phyloP scores from a whole-genome alignment of 2,888 invertebrate species.

The Brachylomia viminalis region DNA sequence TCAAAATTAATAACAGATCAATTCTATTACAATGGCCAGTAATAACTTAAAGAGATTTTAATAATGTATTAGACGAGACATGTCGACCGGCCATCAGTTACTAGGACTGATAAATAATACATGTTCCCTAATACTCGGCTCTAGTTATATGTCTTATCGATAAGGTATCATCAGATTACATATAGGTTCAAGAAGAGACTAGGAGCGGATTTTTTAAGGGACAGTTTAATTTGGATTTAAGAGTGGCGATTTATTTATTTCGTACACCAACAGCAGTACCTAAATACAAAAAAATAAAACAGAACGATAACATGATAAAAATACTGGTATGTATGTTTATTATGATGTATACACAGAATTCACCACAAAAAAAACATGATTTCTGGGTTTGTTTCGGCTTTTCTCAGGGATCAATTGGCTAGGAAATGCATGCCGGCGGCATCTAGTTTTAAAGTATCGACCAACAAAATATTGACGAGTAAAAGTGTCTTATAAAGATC shows the following conservation, averaged over 20 bases:
- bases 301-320: too few species aligned
- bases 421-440: too few species aligned
- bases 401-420: too few species aligned
- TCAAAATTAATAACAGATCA: slow-evolving; percentile 23
- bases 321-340: too few species aligned
- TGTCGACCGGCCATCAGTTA: slow-evolving; percentile 36
- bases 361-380: too few species aligned
- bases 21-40: slow-evolving; percentile 33
- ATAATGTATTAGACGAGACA: slow-evolving; percentile 50
- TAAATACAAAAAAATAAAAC: too few species aligned
- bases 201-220: neutral
- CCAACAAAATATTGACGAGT: neutral
- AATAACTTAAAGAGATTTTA: slow-evolving; percentile 41
- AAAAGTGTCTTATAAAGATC: neutral
- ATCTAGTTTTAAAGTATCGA: too few species aligned
- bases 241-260: too few species aligned
- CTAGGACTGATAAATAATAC: slow-evolving; percentile 51
- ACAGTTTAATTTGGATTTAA: neutral
- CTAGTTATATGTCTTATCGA: slow-evolving; percentile 14
- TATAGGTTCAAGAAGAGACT: neutral
- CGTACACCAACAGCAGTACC: too few species aligned
- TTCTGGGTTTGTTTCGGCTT: too few species aligned
- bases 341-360: too few species aligned
- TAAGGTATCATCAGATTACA: slow-evolving; percentile 17
- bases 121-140: slow-evolving; percentile 33